These are phyloP conservation scores for Trachelus tabidus DNA, from an alignment of 2,888 invertebrate genomes.

Conservation along the genomic window DNA sequence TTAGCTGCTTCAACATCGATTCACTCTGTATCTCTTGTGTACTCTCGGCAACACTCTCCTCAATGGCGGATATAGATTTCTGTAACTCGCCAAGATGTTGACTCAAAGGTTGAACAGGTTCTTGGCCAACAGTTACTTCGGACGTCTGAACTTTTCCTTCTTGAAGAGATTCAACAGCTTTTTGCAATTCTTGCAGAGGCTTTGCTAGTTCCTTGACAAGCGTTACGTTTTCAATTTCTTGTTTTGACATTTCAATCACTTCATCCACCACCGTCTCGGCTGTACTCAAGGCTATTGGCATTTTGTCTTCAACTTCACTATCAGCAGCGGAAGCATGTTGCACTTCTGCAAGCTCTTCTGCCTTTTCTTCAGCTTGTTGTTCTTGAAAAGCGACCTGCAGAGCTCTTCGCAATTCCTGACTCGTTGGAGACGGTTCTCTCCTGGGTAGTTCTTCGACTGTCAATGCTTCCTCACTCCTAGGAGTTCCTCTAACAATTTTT, in stretches of 20 bases:
- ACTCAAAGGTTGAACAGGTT: constrained; percentile 62
- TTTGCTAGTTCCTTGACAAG: constrained; percentile 43
- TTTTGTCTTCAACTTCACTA: background rate
- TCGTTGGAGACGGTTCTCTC: constrained; percentile 12
- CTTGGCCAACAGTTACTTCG: constrained; percentile 58
- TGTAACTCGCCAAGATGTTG: constrained; percentile 64
- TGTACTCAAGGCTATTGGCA: constrained; percentile 41
- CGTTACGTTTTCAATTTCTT: constrained; percentile 45
- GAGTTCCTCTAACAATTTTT: constrained; percentile 11
- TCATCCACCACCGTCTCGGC: constrained; percentile 53
- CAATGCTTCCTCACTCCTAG: constrained; percentile 3
- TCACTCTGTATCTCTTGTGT: constrained; percentile 59
- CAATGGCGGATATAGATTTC: constrained; percentile 36
- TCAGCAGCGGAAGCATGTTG: constrained; percentile 2
- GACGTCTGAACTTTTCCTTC: constrained; percentile 69
- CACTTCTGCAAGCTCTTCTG: constrained; percentile 1
- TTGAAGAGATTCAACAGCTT: constrained; percentile 67
- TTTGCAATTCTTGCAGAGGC: constrained; percentile 68
- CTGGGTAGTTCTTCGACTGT: constrained; percentile 5
- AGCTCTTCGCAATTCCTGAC: constrained; percentile 15
- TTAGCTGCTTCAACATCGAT: constrained; percentile 40
- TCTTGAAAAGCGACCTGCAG: constrained; percentile 8
- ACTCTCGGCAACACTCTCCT: constrained; percentile 54
- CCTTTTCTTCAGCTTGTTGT: constrained; percentile 16
- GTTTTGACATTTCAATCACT: constrained; percentile 48